A percentile compares a stretch with the other conserved stretches of the same genome.
Evolutionary conservation across 1,140 invertebrate species (phyloP).

Genomic region (Hyles euphorbiae): DNA sequence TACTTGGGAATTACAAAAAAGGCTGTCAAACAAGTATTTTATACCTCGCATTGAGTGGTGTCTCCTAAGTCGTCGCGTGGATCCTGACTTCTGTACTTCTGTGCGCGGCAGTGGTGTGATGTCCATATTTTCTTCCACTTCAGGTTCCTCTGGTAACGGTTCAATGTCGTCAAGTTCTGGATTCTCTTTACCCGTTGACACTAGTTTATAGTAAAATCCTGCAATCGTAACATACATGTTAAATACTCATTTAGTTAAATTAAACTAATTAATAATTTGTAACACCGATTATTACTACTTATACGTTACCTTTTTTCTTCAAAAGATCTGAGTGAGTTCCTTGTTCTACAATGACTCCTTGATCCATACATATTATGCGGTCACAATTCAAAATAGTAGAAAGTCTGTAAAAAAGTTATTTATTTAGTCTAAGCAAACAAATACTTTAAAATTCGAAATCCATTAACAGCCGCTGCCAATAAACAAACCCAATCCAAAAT

Average conservation of each 20-base stretch:
- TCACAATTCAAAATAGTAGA: slow-evolving; percentile 89
- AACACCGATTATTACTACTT: too few relatives aligned
- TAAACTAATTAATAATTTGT: too few relatives aligned
- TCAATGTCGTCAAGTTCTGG: slow-evolving; percentile 29
- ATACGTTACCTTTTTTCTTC: slow-evolving; percentile 75
- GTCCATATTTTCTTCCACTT: slow-evolving; percentile 22
- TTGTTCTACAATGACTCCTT: slow-evolving; percentile 83
- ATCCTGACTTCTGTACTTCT: slow-evolving; percentile 41
- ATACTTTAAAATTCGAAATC: too few relatives aligned
- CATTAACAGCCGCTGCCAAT: too few relatives aligned
- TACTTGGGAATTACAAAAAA: too few relatives aligned
- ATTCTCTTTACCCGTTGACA: slow-evolving; percentile 48
- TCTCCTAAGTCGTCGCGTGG: slow-evolving; percentile 40
- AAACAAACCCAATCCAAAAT: too few relatives aligned
- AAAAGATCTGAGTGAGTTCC: slow-evolving; percentile 90
- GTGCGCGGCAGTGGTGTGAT: slow-evolving; percentile 21
- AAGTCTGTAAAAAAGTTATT: slow-evolving; percentile 66
- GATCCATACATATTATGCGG: slow-evolving; percentile 85
- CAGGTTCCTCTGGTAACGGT: slow-evolving; percentile 9
- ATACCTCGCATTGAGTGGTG: slow-evolving; percentile 50
- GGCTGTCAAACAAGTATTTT: not conserved
- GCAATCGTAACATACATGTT: slow-evolving; percentile 6
- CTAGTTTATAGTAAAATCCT: slow-evolving; percentile 60
- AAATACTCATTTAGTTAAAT: too few relatives aligned
- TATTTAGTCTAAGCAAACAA: too few relatives aligned